A percentile compares a stretch with the other conserved stretches of the same genome.
Evolutionary conservation across 2,113 vertebrate genomes (phyloP).

Genomic region (Chinchilla lanigera): DNA sequence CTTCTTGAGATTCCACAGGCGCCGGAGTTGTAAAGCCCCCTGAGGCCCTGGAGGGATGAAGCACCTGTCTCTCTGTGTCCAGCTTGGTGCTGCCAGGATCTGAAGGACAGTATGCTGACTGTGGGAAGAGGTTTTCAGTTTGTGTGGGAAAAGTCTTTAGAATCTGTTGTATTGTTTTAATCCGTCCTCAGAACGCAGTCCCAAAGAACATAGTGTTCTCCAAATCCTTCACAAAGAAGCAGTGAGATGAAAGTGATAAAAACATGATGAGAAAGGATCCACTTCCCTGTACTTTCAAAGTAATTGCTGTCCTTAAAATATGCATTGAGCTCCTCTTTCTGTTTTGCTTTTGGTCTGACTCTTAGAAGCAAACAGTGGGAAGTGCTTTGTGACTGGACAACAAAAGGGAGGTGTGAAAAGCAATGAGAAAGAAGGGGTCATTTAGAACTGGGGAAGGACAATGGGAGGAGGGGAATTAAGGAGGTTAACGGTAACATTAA

Average conservation of each 20-base stretch:
- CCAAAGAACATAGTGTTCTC: background rate
- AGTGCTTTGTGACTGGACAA: background rate
- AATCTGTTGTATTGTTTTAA: background rate
- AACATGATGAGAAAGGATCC: background rate
- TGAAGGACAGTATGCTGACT: background rate
- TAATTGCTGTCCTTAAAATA: conserved; percentile 68
- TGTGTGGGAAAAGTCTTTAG: background rate
- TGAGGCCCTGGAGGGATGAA: too few species aligned
- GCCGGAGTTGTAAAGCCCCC: background rate
- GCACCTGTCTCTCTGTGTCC: rapidly evolving
- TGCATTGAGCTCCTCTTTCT: conserved; percentile 26
- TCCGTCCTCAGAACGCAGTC: background rate
- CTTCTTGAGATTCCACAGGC: background rate
- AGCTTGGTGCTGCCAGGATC: rapidly evolving
- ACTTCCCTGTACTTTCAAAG: conserved; percentile 53
- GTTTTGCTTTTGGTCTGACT: conserved; percentile 71
- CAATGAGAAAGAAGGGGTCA: background rate
- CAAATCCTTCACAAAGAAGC: background rate
- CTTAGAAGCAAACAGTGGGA: conserved; percentile 72
- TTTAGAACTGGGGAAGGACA: background rate
- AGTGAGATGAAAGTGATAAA: background rate
- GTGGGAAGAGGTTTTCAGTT: background rate
- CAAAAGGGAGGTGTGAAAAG: background rate
- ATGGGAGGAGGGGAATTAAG: background rate
- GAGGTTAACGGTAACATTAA: background rate